A percentile compares a stretch with the other conserved stretches of the same genome.
phyloP scores from a whole-genome alignment of 2,113 vertebrate genomes.

The Malurus elegans region DNA sequence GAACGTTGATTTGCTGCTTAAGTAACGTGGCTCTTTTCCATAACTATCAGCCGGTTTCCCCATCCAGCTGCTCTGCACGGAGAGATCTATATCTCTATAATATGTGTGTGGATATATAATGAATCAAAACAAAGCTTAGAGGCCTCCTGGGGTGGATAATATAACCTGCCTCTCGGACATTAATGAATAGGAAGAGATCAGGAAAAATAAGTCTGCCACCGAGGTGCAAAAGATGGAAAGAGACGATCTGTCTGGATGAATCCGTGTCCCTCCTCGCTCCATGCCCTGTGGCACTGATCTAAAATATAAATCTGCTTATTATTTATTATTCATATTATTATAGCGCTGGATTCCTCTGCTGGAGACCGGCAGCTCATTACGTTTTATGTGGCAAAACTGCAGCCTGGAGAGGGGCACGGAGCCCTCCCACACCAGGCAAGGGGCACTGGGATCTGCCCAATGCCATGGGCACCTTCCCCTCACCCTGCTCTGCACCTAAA shows the following conservation, averaged over 20 bases:
- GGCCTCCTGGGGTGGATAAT: neutral
- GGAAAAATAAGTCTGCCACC: neutral
- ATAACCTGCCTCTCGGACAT: neutral
- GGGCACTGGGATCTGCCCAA: neutral
- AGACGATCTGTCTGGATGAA: neutral
- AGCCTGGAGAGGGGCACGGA: neutral
- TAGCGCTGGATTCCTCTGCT: neutral
- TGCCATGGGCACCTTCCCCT: neutral
- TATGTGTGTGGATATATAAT: neutral
- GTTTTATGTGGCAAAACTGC: neutral
- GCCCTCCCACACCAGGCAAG: neutral
- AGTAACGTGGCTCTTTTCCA: neutral
- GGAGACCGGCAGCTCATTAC: neutral
- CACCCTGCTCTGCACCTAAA: neutral
- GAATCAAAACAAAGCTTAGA: conserved; percentile 33
- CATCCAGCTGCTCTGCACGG: conserved; percentile 3
- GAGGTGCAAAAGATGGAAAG: neutral
- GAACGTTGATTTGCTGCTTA: neutral
- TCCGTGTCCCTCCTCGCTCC: neutral
- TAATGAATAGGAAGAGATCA: neutral
- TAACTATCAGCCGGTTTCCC: neutral
- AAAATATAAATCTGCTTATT: neutral
- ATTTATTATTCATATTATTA: conserved; percentile 36
- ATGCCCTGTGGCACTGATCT: neutral
- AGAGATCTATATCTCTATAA: neutral